phyloP scores from a whole-genome alignment of 2,888 invertebrate species.

The Acleris emargana region DNA sequence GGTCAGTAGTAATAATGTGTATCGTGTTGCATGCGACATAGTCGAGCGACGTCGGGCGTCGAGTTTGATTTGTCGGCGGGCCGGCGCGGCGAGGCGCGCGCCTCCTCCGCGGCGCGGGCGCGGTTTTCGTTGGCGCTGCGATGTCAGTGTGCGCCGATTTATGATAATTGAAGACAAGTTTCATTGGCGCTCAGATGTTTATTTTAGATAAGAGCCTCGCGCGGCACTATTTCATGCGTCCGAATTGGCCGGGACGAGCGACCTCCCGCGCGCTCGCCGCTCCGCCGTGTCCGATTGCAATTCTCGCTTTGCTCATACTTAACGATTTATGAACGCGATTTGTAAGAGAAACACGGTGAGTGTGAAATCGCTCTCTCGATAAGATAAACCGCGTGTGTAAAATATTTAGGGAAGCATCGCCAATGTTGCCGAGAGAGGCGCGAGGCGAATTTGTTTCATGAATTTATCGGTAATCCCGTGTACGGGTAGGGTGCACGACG shows the following conservation, averaged over 20 bases:
- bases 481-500: constrained; percentile 44
- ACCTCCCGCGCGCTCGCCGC: constrained; percentile 70
- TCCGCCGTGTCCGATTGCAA: constrained; percentile 66
- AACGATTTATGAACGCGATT: constrained; percentile 70
- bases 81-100: constrained; percentile 5
- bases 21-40: neutral
- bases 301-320: constrained; percentile 66
- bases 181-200: constrained; percentile 81
- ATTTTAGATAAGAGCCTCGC: constrained; percentile 80
- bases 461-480: constrained; percentile 14
- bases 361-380: constrained; percentile 66
- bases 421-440: constrained; percentile 45
- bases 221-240: constrained; percentile 80
- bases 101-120: constrained; percentile 53
- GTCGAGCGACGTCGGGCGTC: constrained; percentile 10
- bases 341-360: constrained; percentile 64
- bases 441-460: constrained; percentile 46
- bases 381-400: constrained; percentile 54
- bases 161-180: constrained; percentile 84
- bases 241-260: constrained; percentile 74
- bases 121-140: constrained; percentile 65
- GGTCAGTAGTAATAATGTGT: neutral
- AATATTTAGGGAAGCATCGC: constrained; percentile 49
- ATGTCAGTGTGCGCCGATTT: constrained; percentile 78
- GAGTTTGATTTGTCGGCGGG: constrained; percentile 52